These are phyloP conservation scores for Plectus sambesii DNA, from an alignment of 1,140 invertebrate species.

Conservation along the genomic window DNA sequence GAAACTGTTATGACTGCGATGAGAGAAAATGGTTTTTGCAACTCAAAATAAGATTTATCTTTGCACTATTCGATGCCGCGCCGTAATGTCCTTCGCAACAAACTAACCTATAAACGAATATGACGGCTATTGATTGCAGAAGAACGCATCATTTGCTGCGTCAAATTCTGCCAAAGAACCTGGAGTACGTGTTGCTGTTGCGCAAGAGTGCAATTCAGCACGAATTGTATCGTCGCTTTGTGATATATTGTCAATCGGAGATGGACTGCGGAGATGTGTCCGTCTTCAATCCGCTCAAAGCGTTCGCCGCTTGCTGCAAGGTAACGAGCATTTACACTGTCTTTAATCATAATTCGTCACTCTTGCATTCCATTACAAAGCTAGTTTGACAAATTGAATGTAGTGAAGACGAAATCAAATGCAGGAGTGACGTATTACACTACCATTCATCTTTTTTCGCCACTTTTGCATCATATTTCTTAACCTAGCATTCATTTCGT, in stretches of 20 bases:
- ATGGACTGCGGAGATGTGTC: constrained; percentile 66
- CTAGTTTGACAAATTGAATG: constrained; percentile 13
- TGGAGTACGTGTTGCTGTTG: constrained; percentile 78
- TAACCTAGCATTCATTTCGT: no score
- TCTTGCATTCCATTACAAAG: neutral
- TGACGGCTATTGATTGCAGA: constrained; percentile 49
- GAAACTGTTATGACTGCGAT: no score
- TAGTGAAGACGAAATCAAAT: no score
- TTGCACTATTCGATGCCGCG: no score
- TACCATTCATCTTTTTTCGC: no score
- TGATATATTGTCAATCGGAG: constrained; percentile 58
- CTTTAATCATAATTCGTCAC: constrained; percentile 16
- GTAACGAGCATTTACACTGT: no score
- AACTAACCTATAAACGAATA: no score
- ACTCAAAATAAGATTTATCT: no score
- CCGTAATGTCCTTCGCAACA: no score
- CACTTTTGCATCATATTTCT: no score
- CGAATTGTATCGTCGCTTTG: constrained; percentile 73
- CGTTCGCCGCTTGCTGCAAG: constrained; percentile 96
- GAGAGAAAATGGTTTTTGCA: no score
- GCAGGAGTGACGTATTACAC: no score
- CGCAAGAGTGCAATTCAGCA: constrained; percentile 75
- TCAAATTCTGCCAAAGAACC: constrained; percentile 70
- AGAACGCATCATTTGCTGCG: constrained; percentile 76
- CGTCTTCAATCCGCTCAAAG: constrained; percentile 80